Conservation (phyloP, 2,113 vertebrate genomes). For the Tinamus guttatus region DNA sequence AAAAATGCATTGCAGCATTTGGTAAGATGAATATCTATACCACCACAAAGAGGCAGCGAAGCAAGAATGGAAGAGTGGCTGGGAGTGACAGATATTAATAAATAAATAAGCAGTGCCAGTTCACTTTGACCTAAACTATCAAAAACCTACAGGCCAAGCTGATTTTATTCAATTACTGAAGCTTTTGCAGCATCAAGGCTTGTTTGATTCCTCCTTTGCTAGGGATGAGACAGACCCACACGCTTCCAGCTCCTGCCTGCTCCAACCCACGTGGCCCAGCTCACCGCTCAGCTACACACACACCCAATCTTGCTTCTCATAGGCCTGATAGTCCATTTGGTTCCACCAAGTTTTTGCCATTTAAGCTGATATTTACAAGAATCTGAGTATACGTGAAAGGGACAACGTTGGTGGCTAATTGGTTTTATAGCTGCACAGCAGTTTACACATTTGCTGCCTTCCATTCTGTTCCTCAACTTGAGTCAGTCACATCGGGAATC, state of each 20-base stretch:
- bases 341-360: background rate
- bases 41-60: background rate
- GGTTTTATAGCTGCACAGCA: background rate
- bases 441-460: background rate
- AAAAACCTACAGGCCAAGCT: background rate
- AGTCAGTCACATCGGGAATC: background rate
- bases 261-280: accelerated
- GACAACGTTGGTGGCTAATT: background rate
- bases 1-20: background rate
- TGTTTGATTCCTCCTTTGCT: background rate
- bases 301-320: too few species aligned
- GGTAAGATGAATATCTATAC: background rate
- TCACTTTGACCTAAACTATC: background rate
- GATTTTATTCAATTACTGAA: background rate
- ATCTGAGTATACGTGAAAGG: accelerated
- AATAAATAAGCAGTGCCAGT: background rate
- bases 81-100: background rate
- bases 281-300: background rate
- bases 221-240: background rate
- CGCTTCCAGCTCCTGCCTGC: background rate
- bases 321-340: background rate
- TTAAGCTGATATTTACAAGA: background rate
- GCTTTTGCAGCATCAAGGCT: background rate
- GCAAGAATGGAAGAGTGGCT: background rate
- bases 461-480: background rate